Evolutionary conservation across 2,888 invertebrate species (phyloP), one percentile per base, ranked within the genome.

Genomic region (Hirtodrosophila histrioides): DNA sequence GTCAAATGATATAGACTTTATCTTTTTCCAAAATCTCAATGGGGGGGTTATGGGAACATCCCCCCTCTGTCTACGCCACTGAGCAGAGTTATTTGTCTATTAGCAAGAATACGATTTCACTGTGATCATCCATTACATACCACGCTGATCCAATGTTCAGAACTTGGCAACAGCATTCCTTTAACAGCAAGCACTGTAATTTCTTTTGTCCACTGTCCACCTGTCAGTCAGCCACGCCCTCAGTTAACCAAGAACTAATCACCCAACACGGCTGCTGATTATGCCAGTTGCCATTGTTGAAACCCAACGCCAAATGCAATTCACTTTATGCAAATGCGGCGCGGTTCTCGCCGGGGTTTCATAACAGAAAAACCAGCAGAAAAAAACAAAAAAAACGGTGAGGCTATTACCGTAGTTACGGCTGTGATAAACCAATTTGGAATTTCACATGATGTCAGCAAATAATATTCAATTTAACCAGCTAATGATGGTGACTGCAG

Each of bases 361-460:
- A 24, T 33, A 45, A 56, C 12, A 17, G 17, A n/a, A n/a, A n/a
- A n/a, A n/a, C 17, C 17, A 17, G 17, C 17, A 17, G 17, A 1
- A 3, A 31, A 31, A 31, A 31, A 31, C 3, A 31, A 31, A 9
- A 24, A 11, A 17, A 45, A 37, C 46, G 10, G 36, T 11, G 24
- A 27, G 27, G 27, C 6, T 27, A 27, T 27, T 27, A 31, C 7
- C 31, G 39, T 27, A 55, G 40, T 35, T 43, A n/a, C 36, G 17
- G 40, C 51, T 55, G 56, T 85, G 86, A 82, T 66, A 72, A 67
- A 72, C 43, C 69, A 55, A 69, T 62, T 66, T 58, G 86, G 82
- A 69, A 82, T 82, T 83, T 83, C 83, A 64, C 78, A 86, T 82
- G 82, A 82, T 80, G 86, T 82, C 82, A 82, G 86, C 78, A 50